A percentile compares a stretch with the other conserved stretches of the same genome.
phyloP scores from a whole-genome alignment of 2,113 vertebrate species.

The Apodemus sylvaticus region DNA sequence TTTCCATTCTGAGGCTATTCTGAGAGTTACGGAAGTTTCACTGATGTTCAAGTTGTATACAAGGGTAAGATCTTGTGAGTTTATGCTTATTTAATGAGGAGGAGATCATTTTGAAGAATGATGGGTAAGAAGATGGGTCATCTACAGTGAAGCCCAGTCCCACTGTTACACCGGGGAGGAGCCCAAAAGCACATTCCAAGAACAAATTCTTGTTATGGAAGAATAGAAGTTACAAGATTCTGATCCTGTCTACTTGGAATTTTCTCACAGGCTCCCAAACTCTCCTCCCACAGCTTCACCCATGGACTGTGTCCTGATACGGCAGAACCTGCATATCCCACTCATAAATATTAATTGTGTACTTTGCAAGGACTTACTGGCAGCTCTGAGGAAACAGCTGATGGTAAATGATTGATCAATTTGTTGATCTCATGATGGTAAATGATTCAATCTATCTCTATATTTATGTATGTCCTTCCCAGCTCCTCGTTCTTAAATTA shows the following conservation, averaged over 20 bases:
- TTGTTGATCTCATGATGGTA: slow-evolving; percentile 65
- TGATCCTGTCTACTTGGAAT: neutral
- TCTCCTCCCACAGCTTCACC: neutral
- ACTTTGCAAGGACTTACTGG: slow-evolving; percentile 55
- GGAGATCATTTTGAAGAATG: neutral
- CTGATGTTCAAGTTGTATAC: neutral
- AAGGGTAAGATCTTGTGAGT: neutral
- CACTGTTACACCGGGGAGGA: neutral
- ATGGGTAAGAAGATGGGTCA: neutral
- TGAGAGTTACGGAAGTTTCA: neutral
- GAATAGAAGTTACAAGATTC: neutral
- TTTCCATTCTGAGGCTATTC: neutral
- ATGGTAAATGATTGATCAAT: slow-evolving; percentile 66
- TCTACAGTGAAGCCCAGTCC: neutral
- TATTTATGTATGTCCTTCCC: slow-evolving; percentile 41
- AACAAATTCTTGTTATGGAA: neutral
- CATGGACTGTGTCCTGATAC: neutral
- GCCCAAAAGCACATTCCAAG: neutral
- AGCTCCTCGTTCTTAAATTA: neutral
- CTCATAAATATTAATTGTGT: slow-evolving; percentile 72
- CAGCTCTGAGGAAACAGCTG: slow-evolving; percentile 49
- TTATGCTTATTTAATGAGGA: neutral
- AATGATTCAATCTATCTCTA: slow-evolving; percentile 62
- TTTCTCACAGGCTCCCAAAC: neutral
- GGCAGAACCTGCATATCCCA: neutral